phyloP scores from a whole-genome alignment of 2,888 invertebrate genomes.

The Antheraea yamamai region DNA sequence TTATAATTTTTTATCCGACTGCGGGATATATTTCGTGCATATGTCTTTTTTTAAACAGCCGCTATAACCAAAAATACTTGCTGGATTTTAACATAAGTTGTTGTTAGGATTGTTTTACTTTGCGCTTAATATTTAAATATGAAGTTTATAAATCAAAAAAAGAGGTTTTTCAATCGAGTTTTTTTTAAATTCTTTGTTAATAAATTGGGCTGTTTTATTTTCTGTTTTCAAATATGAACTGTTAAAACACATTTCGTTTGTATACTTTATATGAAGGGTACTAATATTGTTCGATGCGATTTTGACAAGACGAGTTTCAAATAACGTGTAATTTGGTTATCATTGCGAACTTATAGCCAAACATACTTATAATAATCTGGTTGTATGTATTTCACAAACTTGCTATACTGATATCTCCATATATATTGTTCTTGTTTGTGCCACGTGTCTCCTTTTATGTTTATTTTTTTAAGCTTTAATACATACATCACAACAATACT shows the following conservation, averaged over 20 bases:
- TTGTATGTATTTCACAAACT: constrained; percentile 3
- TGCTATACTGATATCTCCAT: constrained; percentile 5
- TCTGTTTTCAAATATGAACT: background rate
- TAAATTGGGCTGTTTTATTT: background rate
- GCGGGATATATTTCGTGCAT: too few species aligned
- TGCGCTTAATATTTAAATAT: too few species aligned
- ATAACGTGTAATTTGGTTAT: background rate
- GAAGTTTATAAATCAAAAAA: too few species aligned
- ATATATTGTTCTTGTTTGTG: background rate
- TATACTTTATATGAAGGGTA: background rate
- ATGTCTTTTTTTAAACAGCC: too few species aligned
- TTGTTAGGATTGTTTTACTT: too few species aligned
- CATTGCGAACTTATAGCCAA: background rate
- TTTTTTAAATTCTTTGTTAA: background rate
- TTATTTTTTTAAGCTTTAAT: constrained; percentile 12
- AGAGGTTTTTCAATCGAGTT: too few species aligned
- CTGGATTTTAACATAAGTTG: too few species aligned
- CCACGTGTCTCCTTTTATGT: constrained; percentile 10
- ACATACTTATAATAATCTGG: background rate
- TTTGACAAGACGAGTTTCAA: background rate
- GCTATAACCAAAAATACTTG: too few species aligned
- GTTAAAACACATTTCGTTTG: background rate
- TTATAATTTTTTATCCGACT: too few species aligned
- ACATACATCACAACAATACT: constrained; percentile 11
- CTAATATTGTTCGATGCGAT: background rate